Base-by-base conservation (phyloP, 2,797 vertebrate genomes). In the Enteromius argenteus region DNA sequence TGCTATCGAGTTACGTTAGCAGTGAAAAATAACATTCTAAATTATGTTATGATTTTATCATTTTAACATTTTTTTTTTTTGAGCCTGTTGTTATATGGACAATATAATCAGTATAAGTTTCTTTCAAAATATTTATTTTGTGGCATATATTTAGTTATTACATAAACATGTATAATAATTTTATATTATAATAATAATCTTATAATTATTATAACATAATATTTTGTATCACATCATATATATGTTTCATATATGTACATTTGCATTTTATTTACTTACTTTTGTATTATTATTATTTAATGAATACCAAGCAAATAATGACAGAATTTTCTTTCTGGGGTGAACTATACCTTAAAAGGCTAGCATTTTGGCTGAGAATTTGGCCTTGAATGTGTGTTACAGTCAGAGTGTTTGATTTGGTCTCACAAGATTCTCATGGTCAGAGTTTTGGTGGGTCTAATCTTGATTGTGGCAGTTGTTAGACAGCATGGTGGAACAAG, bases 321-420 rank as follows among this genome's bases (percentile, higher is more conserved):
- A 35, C 5, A 35, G 3, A 0, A 14, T 44, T 44, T 4, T 4
- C 0, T 4, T 27, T 44, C 13, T 32, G 17, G 8, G 11, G 11
- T 44, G 21, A 49, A 17, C 15, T 21, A 21, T 35, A 10, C 1
- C 19, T 11, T 23, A 56, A 51, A 21, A 39, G 9, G 35, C 32
- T n/a, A 11, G 21, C 2, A 51, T 74, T 74, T 51, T 14, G 30
- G 49, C 17, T 21, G 51, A n/a, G 11, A n/a, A 37, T 37, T 73
- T 37, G 10, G 1, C 53, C 72, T 53, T 53, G 49, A 51, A 35
- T n/a, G n/a, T 35, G 11, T 51, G 17, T 32, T 11, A 32, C 3
- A 32, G 15, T 72, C 15, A 19, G 68, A 17, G 46, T 75, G 49
- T 76, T n/a, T 76, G 73, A 76, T 76, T 37, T 23, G 21, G 7